Evolutionary conservation across 2,113 vertebrate genomes (phyloP), one percentile per base, ranked within the genome.

Genomic region (Oceanites oceanicus): DNA sequence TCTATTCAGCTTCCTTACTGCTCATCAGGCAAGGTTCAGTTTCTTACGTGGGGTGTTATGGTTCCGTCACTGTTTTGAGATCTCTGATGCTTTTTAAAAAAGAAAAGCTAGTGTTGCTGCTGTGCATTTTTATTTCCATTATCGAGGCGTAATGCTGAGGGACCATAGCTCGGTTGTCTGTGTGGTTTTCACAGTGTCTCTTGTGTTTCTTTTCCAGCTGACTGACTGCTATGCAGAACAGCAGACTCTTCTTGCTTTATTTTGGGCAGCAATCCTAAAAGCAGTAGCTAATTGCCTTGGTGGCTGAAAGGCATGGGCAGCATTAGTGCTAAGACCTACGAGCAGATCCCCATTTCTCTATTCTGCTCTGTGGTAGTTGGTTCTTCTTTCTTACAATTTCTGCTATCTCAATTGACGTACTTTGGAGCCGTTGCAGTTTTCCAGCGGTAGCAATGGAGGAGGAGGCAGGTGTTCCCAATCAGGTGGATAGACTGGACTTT

Each of bases 1-100:
- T 71, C 38, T 67, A 2, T 67, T 61, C 15, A 4, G 34, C 38
- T 63, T 83, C 72, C 14, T 45, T 17, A 7, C 27, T n/a, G 68
- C 55, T 76, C 2, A 0, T 38, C 17, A 27, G 38, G 27, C 23
- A 30, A 47, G 44, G 26, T 49, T 68, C 19, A 3, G 9, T 34
- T 80, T 55, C 34, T 26, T 15, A 22, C 0, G 0, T 10, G 19
- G 23, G n/a, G 58, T 5, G 2, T 55, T 72, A 2, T 0, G 0
- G 7, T 52, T 81, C 6, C 1, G 12, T 71, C 4, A 1, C 44
- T 63, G 65, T 5, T 76, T n/a, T 68, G 72, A 81, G 52, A 13
- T 8, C 10, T 75, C 19, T 36, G n/a, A 4, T 61, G 18, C 16
- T 52, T 68, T 73, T 73, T 65, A 17, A 21, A 50, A 62, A 30